Evolutionary conservation across 1,140 invertebrate species (phyloP), one percentile per base, ranked within the genome.

Genomic region (Euglossa dilemma): DNA sequence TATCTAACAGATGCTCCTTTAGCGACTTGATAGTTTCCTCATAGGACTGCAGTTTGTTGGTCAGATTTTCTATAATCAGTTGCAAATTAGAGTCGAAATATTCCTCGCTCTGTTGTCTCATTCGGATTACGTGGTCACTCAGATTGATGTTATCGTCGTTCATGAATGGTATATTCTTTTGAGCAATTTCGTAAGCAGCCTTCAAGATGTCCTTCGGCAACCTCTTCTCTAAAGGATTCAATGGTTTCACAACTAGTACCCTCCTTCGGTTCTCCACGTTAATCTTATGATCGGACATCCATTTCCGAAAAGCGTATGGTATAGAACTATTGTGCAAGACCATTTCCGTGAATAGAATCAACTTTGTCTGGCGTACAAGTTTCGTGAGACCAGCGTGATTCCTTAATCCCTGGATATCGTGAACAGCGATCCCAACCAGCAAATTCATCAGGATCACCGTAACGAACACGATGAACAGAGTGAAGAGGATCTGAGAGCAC

Each of bases 371-470:
- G 25, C 96, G 93, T 0, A 96, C 96, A 2, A 97, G 92, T 84
- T 96, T 96, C 0, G 96, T 96, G 1, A 97, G 91, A 0, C 96
- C 96, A 0, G 96, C 96, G 16, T 96, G 96, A 91, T 96, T 96
- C 36, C 96, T 93, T 4, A 97, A 91, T 4, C 96, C 96, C 91
- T 96, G 96, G 83, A 96, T 96, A 90, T 96, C 96, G 63, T 96
- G 95, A 2, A 96, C 96, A 8, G 96, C 96, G 80, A 96, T 96
- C 86, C 96, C 96, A n/a, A 97, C 95, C 0, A 97, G 91, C 2
- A 97, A 85, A 91, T 96, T 97, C 96, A 97, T 97, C 4, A 97
- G 87, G 25, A 96, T 96, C 23, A 97, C 96, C 6, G 96, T 96
- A 11, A 96, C 96, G 87, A 96, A 95, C 56, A 96, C 94, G 20